Base-by-base conservation (phyloP, 2,888 invertebrate genomes). In the Nomada flava region DNA sequence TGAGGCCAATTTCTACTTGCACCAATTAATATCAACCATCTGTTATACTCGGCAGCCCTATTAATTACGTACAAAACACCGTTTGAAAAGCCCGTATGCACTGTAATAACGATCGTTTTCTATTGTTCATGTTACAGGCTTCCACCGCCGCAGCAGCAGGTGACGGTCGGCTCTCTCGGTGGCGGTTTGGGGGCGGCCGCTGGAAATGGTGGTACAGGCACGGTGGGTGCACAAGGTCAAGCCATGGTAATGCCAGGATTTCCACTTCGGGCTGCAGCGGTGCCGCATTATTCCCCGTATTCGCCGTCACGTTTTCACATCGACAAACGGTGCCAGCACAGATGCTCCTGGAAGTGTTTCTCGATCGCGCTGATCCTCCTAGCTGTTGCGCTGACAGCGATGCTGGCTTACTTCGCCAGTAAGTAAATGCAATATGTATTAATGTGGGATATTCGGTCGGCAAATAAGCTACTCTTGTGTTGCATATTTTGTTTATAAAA, bases 261-360 rank as follows among this genome's bases (percentile, higher is more conserved):
- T 95, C 98, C 98, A 67, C 95, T 97, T 90, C 96, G 97, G 84
- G 95, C 95, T 88, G 95, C 95, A 76, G 95, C 95, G 91, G 96
- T 97, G 93, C 96, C 97, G 90, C 97, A 97, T 94, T 97, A 98
- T 91, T 97, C 97, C 94, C 97, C 98, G 88, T 98, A 98, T 95
- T 98, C 98, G 91, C 98, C 98, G 93, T 98, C 98, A 93, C 96
- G 98, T 94, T 98, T 98, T 95, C 98, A 98, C 95, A 97, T 98
- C 95, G 98, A 98, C 95, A 98, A 98, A 95, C 96, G 98, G 90
- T 98, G 98, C 95, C 97, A 97, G 94, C 98, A 98, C 94, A 96
- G 98, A 90, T 98, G 98, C 95, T 98, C 98, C 93, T 99, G 99
- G 99, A 98, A 98, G 95, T 98, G 98, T 94, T 97, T 98, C 94